A percentile compares a stretch with the other conserved stretches of the same genome.
Conservation (phyloP, 2,888 invertebrate species). For the Cartodere bifasciata region DNA sequence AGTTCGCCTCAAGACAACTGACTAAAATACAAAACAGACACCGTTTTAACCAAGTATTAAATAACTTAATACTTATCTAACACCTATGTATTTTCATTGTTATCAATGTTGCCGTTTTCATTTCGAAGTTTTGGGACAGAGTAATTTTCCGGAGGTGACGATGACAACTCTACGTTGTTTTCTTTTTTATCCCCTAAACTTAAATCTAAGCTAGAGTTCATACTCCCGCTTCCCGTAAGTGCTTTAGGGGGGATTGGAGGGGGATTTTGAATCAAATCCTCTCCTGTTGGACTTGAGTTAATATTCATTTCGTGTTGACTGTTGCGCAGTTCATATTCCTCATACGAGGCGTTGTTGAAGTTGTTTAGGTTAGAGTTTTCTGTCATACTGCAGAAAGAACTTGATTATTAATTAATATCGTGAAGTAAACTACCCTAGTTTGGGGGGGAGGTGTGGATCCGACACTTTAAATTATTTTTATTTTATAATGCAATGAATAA, state of each 20-base stretch:
- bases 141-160: slow-evolving; percentile 29
- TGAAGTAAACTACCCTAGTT: not conserved
- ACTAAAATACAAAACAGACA: too few relatives aligned
- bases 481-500: too few relatives aligned
- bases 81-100: slow-evolving; percentile 14
- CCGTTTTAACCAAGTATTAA: too few relatives aligned
- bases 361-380: slow-evolving; percentile 32
- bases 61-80: slow-evolving; percentile 9
- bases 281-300: slow-evolving; percentile 25
- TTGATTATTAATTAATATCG: slow-evolving; percentile 16
- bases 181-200: not conserved
- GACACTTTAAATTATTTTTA: too few relatives aligned
- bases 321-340: slow-evolving; percentile 31
- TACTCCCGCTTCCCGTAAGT: slow-evolving; percentile 7
- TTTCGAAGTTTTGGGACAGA: slow-evolving; percentile 29
- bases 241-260: slow-evolving; percentile 32
- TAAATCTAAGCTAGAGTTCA: not conserved
- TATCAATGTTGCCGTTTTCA: slow-evolving; percentile 20
- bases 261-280: slow-evolving; percentile 28
- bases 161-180: too few relatives aligned
- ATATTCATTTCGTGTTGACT: slow-evolving; percentile 34
- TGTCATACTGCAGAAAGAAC: too few relatives aligned
- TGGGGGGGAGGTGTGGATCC: not conserved
- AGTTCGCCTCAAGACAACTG: too few relatives aligned
- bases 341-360: slow-evolving; percentile 33